Base-by-base conservation (phyloP, 2,797 vertebrate genomes). In the Oryzias dopingdopingensis region DNA sequence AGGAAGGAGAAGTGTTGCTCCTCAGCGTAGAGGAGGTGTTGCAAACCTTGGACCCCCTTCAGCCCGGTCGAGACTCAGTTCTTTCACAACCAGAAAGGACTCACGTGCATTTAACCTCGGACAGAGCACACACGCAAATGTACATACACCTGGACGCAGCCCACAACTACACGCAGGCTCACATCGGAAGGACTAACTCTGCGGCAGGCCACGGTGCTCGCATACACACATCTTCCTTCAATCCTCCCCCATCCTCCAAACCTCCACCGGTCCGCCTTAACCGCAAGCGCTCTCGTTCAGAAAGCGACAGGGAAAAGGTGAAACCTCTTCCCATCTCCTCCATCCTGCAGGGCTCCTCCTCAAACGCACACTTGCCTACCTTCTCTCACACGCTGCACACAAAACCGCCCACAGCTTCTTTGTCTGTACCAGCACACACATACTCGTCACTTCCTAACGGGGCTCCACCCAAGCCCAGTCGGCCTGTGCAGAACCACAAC, bases 291-390 rank as follows among this genome's bases (percentile, higher is more conserved):
- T 98, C 96, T 57, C 94, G 92, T 56, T 98, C 97, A 0, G 97
- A 99, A 89, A 99, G 97, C 0, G 97, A 99, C 91, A 95, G 97
- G 13, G 97, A 99, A 72, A 98, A 97, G 85, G 95, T 99, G 73
- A 94, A 95, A 58, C 97, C 97, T 59, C 90, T 99, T 32, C 95
- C 97, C 42, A 98, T 99, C 73, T 92, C 95, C 82, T 96, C 94
- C 82, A 97, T 99, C 84, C 94, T 99, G 73, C 93, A 94, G 61
- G 94, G 94, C 72, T 93, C 95, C 2, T 86, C 94, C 0, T 93
- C 82, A 17, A 76, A 83, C 14, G 6, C 65, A 53, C 53, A 95
- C 82, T 92, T 91, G 48, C 91, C 93, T 0, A 92, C 92, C 2
- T 88, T 93, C 65, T 82, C 95, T 4, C 94, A 94, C 4, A 91